Evolutionary conservation across 2,113 vertebrate species (phyloP).

Genomic region (Miniopterus natalensis): DNA sequence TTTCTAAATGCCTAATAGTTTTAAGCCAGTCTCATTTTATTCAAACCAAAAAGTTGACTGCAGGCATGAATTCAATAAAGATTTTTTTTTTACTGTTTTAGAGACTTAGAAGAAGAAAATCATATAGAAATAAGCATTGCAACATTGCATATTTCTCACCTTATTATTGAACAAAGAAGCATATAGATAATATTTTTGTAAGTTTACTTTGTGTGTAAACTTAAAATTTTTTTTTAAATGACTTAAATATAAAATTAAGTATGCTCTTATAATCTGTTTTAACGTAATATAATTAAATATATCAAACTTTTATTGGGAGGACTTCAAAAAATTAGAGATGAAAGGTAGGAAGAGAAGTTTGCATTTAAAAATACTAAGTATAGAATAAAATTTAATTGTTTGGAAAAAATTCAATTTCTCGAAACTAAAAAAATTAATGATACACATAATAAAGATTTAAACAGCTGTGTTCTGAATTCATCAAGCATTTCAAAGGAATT

Average conservation of each 20-base stretch:
- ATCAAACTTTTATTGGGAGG: neutral
- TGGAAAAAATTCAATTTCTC: neutral
- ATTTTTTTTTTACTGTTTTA: neutral
- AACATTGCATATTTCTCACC: neutral
- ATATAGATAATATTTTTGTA: neutral
- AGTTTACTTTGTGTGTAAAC: neutral
- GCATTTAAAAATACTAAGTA: neutral
- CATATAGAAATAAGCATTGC: neutral
- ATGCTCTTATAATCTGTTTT: neutral
- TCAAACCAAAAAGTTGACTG: conserved; percentile 27
- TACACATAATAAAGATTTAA: neutral
- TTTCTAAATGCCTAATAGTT: conserved; percentile 20
- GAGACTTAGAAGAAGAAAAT: neutral
- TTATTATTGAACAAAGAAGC: neutral
- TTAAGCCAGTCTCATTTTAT: conserved; percentile 39
- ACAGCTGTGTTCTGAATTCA: conserved; percentile 17
- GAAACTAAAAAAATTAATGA: neutral
- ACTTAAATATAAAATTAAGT: neutral
- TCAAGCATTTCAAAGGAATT: conserved; percentile 24
- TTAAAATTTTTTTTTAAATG: neutral
- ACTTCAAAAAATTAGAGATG: neutral
- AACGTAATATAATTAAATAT: neutral
- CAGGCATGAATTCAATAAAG: conserved; percentile 4
- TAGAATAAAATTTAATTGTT: neutral
- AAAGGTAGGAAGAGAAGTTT: neutral